Evolutionary conservation across 2,888 invertebrate species (phyloP), one percentile per base, ranked within the genome.

Genomic region (Pemphredon lugubris): DNA sequence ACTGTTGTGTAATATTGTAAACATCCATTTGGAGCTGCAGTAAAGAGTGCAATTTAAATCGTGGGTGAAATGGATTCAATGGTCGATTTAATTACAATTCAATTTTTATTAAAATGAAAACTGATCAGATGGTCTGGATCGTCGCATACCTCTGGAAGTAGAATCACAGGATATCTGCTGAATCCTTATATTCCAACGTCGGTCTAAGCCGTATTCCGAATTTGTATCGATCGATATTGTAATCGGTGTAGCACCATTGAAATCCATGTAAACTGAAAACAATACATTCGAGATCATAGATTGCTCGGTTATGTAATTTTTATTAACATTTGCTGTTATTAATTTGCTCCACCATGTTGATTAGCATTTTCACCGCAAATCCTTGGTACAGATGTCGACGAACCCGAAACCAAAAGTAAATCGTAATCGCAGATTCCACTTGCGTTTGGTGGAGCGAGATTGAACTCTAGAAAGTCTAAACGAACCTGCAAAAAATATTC

Each of bases 291-390:
- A 37, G 14, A 23, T 30, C 5, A 18, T 39, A 7, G 2, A 18
- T 21, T 26, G 7, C 45, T 20, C 14, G 9, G 26, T 20, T 30
- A n/a, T n/a, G 30, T 3, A 26, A 39, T 39, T 47, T 42, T 34
- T 23, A 60, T 2, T 23, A 42, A 6, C 18, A 13, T 48, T 34
- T 18, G 26, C 7, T 26, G 7, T 5, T 7, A 7, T 3, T 7
- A 26, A 26, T 21, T 45, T 55, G 26, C 30, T 82, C 84, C 83
- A 92, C 92, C 87, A 81, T 95, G 95, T 87, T 96, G 95, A 0
- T 95, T 96, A 0, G 94, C 93, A 88, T 96, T 95, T 86, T 95
- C 95, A 0, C 96, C 96, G 86, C 96, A 97, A 66, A 97, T 92
- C 0, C 91, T 87, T 0, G 95, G 95, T 2, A 95, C 92, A 4